Evolutionary conservation across 2,797 vertebrate species (phyloP), one percentile per base, ranked within the genome.

Genomic region (Neosalanx taihuensis): DNA sequence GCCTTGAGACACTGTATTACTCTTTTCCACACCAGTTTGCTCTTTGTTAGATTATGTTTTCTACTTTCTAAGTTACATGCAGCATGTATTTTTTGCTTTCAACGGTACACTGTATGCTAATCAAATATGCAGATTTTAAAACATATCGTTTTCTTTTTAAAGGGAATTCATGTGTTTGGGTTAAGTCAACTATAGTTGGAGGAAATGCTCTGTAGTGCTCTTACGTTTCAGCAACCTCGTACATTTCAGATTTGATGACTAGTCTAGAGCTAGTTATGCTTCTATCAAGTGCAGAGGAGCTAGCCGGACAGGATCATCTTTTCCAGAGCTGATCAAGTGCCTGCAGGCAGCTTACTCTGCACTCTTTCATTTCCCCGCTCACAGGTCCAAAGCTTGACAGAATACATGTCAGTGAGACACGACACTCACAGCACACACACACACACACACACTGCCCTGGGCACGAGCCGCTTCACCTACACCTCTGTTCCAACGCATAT

Each of bases 301-400:
- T 66, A 68, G 51, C 33, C 20, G 9, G 17, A 30, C 70, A 76
- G 64, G 63, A 67, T 82, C 82, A 88, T 85, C 77, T 80, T 79
- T 83, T 68, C 74, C 60, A 67, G 58, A 81, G 64, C 76, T 78
- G 77, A 83, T 84, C 72, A 83, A 78, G 61, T 76, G 71, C 81
- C 77, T 26, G 63, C 49, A 79, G 76, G 75, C 73, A 80, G 83
- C 81, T 87, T 81, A 80, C 67, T 73, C 72, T 74, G 79, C 80
- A 83, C 71, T 61, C 71, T 79, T 84, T 81, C 59, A 85, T 85
- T 81, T 83, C 69, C 75, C 76, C 56, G 73, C 66, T 72, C 0
- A 57, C n/a, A 66, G 65, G 66, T 78, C 75, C 62, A 78, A 66
- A 77, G 63, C 72, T 76, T 56, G 13, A 57, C 67, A 72, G 12